Base-by-base conservation (phyloP, 2,888 invertebrate genomes). In the Bursaphelenchus okinawaensis region DNA sequence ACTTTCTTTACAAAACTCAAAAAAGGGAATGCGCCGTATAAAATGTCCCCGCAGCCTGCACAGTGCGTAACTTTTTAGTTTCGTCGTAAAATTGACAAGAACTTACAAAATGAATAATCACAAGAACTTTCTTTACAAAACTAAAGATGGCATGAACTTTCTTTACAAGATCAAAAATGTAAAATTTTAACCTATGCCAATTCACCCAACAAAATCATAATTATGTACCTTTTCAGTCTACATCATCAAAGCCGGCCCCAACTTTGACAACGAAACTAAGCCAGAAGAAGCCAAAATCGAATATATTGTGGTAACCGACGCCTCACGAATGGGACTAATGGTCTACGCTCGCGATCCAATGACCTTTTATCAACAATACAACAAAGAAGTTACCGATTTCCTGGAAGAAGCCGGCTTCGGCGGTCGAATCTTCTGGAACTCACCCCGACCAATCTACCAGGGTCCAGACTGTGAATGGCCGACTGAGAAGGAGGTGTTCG, bases 401-500 rank as follows among this genome's bases (percentile, higher is more conserved):
- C 73, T 83, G 71, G 73, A 77, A 60, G 69, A 73, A 52, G 67
- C 76, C 22, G 80, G 83, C n/a, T 83, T 82, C 67, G 83, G 82
- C 29, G 83, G 82, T 55, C 73, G 71, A 51, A 78, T 80, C n/a
- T 83, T 83, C 72, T 82, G 83, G 82, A 83, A 83, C 71, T 73
- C 78, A 52, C 83, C 83, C 50, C 70, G 74, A 55, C 79, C 82
- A 58, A 81, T 83, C 70, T 83, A 83, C 71, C 83, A 83, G 68
- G 83, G 82, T 22, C 76, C 80, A 31, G 83, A 83, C 68, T 83
- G 83, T 68, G 77, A 80, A 26, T 83, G 82, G 80, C 83, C 83
- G 28, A 71, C 75, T 4, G 79, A 83, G 69, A 80, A 79, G 67
- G 82, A 83, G 57, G 80, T 82, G 52, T 83, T 82, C 65, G 81